Percentiles rank a stretch among this genome's conserved stretches.
Evolutionary conservation across 2,113 vertebrate genomes (phyloP).

Genomic region (Zapus hudsonius): DNA sequence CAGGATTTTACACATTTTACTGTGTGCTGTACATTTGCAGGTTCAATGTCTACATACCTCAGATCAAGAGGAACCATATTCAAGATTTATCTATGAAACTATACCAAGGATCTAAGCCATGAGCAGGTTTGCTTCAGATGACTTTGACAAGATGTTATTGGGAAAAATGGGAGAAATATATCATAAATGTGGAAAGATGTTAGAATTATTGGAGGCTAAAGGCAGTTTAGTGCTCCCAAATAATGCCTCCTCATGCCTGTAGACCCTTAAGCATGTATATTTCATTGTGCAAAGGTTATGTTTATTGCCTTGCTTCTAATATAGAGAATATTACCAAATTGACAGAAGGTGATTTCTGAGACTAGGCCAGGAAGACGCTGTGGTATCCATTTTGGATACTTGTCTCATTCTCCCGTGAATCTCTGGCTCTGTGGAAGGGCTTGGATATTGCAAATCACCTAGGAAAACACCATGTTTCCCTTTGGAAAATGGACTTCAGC

Average conservation of each 20-base stretch:
- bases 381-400: background rate
- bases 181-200: background rate
- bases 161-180: background rate
- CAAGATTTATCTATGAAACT: background rate
- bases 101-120: background rate
- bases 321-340: background rate
- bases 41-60: background rate
- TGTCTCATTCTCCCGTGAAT: background rate
- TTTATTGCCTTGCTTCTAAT: background rate
- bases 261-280: background rate
- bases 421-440: background rate
- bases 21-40: background rate
- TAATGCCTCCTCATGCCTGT: background rate
- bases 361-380: background rate
- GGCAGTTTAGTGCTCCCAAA: background rate
- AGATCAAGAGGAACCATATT: background rate
- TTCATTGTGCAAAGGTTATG: background rate
- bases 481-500: background rate
- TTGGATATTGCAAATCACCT: background rate
- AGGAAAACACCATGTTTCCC: background rate
- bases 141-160: background rate
- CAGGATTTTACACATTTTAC: background rate
- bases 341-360: background rate
- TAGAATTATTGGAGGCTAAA: background rate
- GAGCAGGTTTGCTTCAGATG: background rate